phyloP scores from a whole-genome alignment of 2,113 vertebrate genomes.

The Crotalus helleri region DNA sequence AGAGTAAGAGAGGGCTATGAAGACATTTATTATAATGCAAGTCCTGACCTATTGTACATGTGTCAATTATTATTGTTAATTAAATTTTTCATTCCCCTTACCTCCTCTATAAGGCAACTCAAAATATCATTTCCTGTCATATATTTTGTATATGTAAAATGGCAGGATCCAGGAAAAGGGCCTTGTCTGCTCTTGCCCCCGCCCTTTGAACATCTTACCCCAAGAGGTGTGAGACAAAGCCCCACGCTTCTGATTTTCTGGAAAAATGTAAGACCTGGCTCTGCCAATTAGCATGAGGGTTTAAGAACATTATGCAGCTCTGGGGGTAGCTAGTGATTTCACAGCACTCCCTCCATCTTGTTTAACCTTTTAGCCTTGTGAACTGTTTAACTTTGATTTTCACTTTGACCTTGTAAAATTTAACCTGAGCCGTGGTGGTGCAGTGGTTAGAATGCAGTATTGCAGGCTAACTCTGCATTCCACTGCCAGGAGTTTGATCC shows the following conservation, averaged over 20 bases:
- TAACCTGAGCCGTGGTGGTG: background rate
- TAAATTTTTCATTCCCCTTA: background rate
- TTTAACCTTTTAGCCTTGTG: background rate
- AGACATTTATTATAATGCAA: background rate
- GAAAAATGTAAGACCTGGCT: background rate
- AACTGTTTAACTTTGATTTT: background rate
- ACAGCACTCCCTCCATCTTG: background rate
- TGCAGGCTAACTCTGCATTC: background rate
- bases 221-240: background rate
- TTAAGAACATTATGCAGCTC: background rate
- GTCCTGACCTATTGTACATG: background rate
- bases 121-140: background rate
- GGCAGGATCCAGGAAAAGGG: background rate
- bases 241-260: background rate
- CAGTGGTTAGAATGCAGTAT: background rate
- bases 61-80: background rate
- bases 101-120: background rate
- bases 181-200: background rate
- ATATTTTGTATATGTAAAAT: background rate
- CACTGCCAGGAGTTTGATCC: background rate
- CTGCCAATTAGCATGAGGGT: background rate
- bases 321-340: background rate
- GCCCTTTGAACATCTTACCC: background rate
- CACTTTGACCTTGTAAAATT: background rate
- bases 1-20: background rate